Evolutionary conservation across 2,888 invertebrate genomes (phyloP).

Genomic region (Callosobruchus maculatus): DNA sequence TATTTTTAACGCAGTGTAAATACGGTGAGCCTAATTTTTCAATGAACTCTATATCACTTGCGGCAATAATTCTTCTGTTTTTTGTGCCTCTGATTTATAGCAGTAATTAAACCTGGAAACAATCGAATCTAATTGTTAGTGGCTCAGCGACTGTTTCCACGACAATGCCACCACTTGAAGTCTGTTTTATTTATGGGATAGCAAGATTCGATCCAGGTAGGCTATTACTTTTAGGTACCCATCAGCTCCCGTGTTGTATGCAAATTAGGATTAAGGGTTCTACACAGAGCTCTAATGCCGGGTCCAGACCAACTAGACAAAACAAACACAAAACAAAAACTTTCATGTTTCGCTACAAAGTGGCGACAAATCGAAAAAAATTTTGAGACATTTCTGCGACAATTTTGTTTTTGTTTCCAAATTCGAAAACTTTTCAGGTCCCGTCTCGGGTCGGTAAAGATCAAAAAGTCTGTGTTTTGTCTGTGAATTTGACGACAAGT

Average conservation of each 20-base stretch:
- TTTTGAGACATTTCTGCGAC: too few species aligned
- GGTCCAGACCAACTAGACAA: too few species aligned
- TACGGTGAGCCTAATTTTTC: not conserved
- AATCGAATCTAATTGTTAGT: not conserved
- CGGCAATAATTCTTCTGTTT: not conserved
- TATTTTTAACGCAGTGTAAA: not conserved
- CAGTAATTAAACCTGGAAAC: not conserved
- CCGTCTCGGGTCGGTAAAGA: too few species aligned
- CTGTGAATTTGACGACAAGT: too few species aligned
- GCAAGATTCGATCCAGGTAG: not conserved
- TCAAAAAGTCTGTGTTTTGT: too few species aligned
- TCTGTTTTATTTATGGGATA: not conserved
- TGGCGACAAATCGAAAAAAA: too few species aligned
- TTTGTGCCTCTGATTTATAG: not conserved
- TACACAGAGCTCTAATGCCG: not conserved
- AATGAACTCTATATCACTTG: not conserved
- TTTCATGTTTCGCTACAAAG: too few species aligned
- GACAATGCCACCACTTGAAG: not conserved
- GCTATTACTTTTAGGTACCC: not conserved
- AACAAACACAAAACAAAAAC: not conserved
- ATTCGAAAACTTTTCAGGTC: too few species aligned
- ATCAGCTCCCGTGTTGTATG: not conserved
- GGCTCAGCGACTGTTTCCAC: not conserved
- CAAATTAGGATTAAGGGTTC: not conserved
- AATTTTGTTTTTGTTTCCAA: too few species aligned